phyloP scores from a whole-genome alignment of 2,113 vertebrate genomes.

The Erythrolamprus reginae region DNA sequence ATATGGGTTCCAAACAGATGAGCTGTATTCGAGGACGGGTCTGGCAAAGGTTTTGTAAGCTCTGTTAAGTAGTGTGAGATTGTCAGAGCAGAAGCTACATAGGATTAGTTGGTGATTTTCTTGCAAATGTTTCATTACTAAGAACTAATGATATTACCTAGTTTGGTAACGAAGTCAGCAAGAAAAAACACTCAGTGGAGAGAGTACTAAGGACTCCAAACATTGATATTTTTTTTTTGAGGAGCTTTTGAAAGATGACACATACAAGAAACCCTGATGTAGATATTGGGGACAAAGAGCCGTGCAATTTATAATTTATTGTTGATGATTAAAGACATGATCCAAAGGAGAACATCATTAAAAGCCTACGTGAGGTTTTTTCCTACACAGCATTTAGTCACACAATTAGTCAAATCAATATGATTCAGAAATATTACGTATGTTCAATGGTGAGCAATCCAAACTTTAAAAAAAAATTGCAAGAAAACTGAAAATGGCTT shows the following conservation, averaged over 20 bases:
- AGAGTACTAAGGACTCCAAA: background rate
- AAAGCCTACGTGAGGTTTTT: background rate
- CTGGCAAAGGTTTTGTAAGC: too few relatives aligned
- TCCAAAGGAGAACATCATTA: background rate
- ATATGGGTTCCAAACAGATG: too few relatives aligned
- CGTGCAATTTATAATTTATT: background rate
- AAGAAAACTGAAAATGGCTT: background rate
- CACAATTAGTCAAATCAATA: background rate
- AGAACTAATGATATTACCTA: too few relatives aligned
- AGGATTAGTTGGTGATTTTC: too few relatives aligned
- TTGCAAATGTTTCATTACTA: too few relatives aligned
- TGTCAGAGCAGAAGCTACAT: too few relatives aligned
- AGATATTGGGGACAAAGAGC: background rate
- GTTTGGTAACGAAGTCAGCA: background rate
- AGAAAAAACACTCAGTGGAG: too few relatives aligned
- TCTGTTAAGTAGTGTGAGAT: too few relatives aligned
- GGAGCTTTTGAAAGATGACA: background rate
- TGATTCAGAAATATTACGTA: background rate
- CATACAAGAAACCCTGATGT: background rate
- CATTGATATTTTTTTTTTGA: background rate
- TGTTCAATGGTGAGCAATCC: background rate
- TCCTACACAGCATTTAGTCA: background rate
- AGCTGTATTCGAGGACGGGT: too few relatives aligned
- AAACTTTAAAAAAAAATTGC: too few relatives aligned
- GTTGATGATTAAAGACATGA: background rate